These are phyloP conservation scores for Caenorhabditis elegans DNA, from an alignment of 1,140 invertebrate species.

Conservation along the genomic window DNA sequence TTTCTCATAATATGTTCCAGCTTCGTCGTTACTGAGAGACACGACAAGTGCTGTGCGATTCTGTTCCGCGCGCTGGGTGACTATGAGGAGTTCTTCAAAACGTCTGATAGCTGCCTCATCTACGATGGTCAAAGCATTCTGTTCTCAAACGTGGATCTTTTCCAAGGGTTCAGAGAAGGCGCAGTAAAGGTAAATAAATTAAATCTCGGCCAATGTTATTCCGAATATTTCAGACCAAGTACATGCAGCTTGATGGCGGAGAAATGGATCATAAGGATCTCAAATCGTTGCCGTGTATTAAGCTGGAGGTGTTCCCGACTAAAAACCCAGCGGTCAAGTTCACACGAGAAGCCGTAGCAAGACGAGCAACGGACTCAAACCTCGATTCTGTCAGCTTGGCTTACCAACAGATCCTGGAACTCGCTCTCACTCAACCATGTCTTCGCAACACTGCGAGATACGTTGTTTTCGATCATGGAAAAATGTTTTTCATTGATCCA, in stretches of 20 bases:
- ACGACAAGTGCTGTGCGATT: conserved; percentile 16
- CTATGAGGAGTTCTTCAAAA: conserved; percentile 23
- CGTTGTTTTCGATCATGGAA: conserved; percentile 39
- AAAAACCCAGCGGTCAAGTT: background rate
- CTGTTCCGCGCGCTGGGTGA: background rate
- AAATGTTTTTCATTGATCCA: conserved; percentile 31
- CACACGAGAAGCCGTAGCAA: background rate
- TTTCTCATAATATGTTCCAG: background rate
- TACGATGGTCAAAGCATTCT: conserved; percentile 46
- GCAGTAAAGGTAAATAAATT: background rate
- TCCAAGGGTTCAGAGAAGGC: background rate
- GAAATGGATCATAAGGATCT: background rate
- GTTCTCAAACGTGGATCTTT: conserved; percentile 27
- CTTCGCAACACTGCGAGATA: conserved; percentile 6
- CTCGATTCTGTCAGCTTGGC: background rate
- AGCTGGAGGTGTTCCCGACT: background rate
- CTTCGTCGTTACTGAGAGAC: conserved; percentile 5
- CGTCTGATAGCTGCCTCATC: background rate
- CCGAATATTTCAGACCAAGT: too few relatives aligned
- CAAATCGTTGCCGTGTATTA: background rate
- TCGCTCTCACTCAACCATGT: conserved; percentile 36
- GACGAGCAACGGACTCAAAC: background rate
- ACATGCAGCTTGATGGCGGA: background rate
- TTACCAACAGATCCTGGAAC: conserved; percentile 43
- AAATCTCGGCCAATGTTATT: too few relatives aligned